phyloP scores from a whole-genome alignment of 2,888 invertebrate species.

The Colostygia pectinataria region DNA sequence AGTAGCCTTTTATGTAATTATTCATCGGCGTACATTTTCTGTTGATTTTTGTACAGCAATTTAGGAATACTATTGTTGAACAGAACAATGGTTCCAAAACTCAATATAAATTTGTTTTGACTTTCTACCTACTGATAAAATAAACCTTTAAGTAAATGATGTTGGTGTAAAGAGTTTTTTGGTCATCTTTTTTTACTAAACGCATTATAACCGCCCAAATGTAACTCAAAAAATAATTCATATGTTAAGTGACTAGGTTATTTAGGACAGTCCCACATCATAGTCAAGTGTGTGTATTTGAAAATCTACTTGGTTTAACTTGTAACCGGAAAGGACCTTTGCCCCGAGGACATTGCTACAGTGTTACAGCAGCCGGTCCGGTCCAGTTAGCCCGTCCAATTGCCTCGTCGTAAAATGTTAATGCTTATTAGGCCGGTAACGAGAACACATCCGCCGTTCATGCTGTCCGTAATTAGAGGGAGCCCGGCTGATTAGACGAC shows the following conservation, averaged over 20 bases:
- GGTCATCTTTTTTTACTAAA: no score
- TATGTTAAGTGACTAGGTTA: no score
- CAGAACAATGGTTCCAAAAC: background rate
- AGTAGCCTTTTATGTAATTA: background rate
- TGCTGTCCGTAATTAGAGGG: conserved; percentile 27
- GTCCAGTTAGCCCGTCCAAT: conserved; percentile 1
- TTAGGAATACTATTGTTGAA: background rate
- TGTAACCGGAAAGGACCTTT: conserved; percentile 9
- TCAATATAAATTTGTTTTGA: no score
- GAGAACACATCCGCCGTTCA: conserved; percentile 4
- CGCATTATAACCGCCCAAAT: no score
- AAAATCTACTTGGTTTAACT: no score
- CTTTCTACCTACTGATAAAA: no score
- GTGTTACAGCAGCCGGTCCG: conserved; percentile 3
- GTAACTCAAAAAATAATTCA: no score
- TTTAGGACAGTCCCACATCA: no score
- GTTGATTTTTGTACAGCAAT: conserved; percentile 10
- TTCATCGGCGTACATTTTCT: conserved; percentile 1
- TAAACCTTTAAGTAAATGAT: no score
- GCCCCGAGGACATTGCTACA: background rate
- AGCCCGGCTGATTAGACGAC: conserved; percentile 24
- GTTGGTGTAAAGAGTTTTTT: no score
- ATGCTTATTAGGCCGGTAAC: conserved; percentile 3
- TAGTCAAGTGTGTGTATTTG: no score
- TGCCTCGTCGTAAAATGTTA: conserved; percentile 8